Conservation (phyloP, 2,888 invertebrate species). For the Heliconius cydno region DNA sequence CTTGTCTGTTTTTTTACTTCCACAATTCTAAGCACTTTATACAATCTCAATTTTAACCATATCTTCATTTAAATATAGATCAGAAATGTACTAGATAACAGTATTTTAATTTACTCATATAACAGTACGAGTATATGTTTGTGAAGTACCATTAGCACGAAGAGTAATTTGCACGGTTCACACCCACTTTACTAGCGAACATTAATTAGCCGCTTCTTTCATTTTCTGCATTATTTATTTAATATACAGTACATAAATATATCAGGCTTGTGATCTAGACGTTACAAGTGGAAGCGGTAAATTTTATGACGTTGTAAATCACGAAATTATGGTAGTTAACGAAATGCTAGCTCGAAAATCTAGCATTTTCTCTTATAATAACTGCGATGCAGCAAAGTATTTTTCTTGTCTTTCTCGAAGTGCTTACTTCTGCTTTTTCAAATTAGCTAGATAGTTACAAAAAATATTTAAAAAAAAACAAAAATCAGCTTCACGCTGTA, state of each 20-base stretch:
- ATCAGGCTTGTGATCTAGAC: conserved; percentile 41
- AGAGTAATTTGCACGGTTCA: conserved; percentile 36
- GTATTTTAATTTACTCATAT: conserved; percentile 26
- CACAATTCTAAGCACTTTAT: neutral
- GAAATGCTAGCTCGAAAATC: conserved; percentile 5
- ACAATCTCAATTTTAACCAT: neutral
- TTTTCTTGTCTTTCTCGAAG: neutral
- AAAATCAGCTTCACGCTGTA: no score
- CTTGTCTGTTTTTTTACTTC: no score
- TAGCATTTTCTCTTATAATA: neutral
- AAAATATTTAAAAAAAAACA: neutral
- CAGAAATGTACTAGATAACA: neutral
- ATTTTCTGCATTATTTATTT: conserved; percentile 38
- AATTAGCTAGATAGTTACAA: neutral
- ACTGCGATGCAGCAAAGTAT: neutral
- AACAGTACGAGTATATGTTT: conserved; percentile 27
- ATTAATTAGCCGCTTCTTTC: conserved; percentile 36
- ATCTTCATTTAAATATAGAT: neutral
- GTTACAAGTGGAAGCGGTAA: conserved; percentile 32
- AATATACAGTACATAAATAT: conserved; percentile 34
- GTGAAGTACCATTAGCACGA: conserved; percentile 32
- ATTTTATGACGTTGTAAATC: conserved; percentile 39
- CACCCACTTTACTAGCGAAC: conserved; percentile 36
- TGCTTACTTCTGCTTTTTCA: neutral
- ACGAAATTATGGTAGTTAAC: conserved; percentile 27